A percentile compares a stretch with the other conserved stretches of the same genome.
These are phyloP conservation scores for Drosophila quinaria DNA, from an alignment of 2,888 invertebrate genomes.

Conservation along the genomic window DNA sequence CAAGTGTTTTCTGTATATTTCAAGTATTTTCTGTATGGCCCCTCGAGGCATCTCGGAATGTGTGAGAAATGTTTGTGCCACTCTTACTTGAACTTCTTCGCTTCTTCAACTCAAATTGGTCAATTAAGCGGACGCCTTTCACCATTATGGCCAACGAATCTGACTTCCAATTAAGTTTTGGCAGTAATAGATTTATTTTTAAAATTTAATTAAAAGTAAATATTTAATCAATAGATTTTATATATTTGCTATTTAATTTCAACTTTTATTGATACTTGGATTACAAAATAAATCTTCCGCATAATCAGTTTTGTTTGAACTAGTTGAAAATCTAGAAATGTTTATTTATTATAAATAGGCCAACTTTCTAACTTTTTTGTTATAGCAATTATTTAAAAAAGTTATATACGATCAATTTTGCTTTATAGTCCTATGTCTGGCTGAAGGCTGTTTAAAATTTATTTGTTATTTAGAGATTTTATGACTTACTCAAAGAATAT, in stretches of 20 bases:
- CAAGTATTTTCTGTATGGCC: constrained; percentile 39
- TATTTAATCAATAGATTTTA: neutral
- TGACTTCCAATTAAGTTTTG: neutral
- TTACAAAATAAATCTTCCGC: too few species aligned
- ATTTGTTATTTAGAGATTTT: constrained; percentile 35
- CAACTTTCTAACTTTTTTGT: constrained; percentile 8
- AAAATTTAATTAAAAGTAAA: constrained; percentile 27
- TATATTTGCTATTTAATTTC: too few species aligned
- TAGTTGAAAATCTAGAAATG: neutral
- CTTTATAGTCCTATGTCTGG: constrained; percentile 30
- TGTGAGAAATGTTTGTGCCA: constrained; percentile 53
- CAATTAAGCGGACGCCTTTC: constrained; percentile 56
- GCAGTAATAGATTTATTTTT: constrained; percentile 36
- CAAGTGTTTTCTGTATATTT: constrained; percentile 58
- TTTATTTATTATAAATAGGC: neutral
- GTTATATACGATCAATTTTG: constrained; percentile 28
- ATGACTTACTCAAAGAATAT: constrained; percentile 49
- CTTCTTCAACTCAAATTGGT: constrained; percentile 46
- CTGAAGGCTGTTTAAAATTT: constrained; percentile 27
- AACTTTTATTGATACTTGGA: too few species aligned
- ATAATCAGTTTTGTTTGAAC: too few species aligned
- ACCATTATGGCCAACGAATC: constrained; percentile 22
- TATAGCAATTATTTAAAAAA: constrained; percentile 25
- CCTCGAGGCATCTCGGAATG: constrained; percentile 38
- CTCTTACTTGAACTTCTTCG: constrained; percentile 21